phyloP scores from a whole-genome alignment of 2,797 vertebrate species.

The Pitangus sulphuratus region DNA sequence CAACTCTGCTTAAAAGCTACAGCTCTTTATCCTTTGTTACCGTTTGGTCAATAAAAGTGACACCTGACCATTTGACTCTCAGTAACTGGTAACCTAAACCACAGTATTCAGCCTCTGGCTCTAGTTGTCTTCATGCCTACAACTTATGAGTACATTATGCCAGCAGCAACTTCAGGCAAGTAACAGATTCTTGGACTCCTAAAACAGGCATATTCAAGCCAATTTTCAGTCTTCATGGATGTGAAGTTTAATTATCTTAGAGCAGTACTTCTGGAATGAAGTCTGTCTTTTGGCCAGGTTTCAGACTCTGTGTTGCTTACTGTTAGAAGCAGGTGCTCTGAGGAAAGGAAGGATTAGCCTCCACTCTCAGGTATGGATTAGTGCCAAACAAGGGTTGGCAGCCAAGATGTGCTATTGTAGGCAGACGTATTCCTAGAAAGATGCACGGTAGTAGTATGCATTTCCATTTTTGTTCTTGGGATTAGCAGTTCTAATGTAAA shows the following conservation, averaged over 20 bases:
- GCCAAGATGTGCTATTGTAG: slow-evolving; percentile 31
- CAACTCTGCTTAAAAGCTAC: neutral
- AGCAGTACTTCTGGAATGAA: slow-evolving; percentile 49
- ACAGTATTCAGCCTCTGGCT: neutral
- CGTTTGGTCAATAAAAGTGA: neutral
- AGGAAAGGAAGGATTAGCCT: slow-evolving; percentile 57
- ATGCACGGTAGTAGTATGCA: neutral
- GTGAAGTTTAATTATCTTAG: slow-evolving; percentile 61
- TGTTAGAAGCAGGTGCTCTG: slow-evolving; percentile 66
- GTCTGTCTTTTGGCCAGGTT: slow-evolving; percentile 52
- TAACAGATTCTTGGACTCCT: slow-evolving; percentile 39
- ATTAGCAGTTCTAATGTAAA: neutral
- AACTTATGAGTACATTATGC: neutral
- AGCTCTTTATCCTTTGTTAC: neutral
- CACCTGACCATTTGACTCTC: neutral
- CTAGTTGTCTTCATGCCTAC: neutral
- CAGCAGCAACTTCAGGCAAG: slow-evolving; percentile 31
- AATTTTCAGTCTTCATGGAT: slow-evolving; percentile 41
- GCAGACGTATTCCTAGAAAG: slow-evolving; percentile 58
- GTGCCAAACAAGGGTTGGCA: slow-evolving; percentile 50
- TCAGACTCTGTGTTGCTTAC: slow-evolving; percentile 45
- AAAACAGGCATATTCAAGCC: slow-evolving; percentile 13
- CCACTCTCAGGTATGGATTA: slow-evolving; percentile 50
- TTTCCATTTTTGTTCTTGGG: slow-evolving; percentile 15
- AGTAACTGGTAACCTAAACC: neutral